Evolutionary conservation across 2,888 invertebrate genomes (phyloP), one percentile per base, ranked within the genome.

Genomic region (Epirrhoe alternata): DNA sequence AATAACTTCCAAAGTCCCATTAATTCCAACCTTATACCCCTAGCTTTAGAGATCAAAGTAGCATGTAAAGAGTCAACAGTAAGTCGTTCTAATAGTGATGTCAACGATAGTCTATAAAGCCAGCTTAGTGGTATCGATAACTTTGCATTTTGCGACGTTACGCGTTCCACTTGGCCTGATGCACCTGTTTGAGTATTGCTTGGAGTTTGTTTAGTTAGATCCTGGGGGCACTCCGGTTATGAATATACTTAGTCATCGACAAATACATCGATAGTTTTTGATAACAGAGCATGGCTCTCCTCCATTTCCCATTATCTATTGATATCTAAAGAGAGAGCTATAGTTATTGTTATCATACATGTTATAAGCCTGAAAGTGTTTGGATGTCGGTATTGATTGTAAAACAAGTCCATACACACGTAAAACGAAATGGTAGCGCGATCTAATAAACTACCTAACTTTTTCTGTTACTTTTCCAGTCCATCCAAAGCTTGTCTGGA

Each of bases 101-200:
- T 78, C 73, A 78, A 77, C 70, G 70, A 77, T 75, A 88, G 89
- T 90, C 89, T 88, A 91, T 91, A 89, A 86, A 89, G 83, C 85
- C 83, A 86, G 89, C 90, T 91, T 91, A 90, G 88, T 83, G 84
- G 87, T 82, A 86, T 89, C 91, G 88, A 89, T 90, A 90, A 92
- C 89, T 90, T 89, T 89, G 89, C 86, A 85, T 89, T 90, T 86
- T 88, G 86, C 84, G 76, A 85, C 89, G 86, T 90, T 88, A 89
- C 88, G 86, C 82, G 83, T 83, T 86, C 84, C 83, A 88, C 84
- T 90, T 88, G 58, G 88, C 86, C 83, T 76, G 72, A 68, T 76
- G 83, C 84, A 86, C 86, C 85, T 88, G 86, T 85, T 81, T 83
- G 81, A 81, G 77, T 81, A 82, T 51, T 47, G 50, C 60, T 42